Percentiles rank a stretch among this genome's conserved stretches.
phyloP scores from a whole-genome alignment of 1,140 invertebrate genomes.

The Drosophila littoralis region DNA sequence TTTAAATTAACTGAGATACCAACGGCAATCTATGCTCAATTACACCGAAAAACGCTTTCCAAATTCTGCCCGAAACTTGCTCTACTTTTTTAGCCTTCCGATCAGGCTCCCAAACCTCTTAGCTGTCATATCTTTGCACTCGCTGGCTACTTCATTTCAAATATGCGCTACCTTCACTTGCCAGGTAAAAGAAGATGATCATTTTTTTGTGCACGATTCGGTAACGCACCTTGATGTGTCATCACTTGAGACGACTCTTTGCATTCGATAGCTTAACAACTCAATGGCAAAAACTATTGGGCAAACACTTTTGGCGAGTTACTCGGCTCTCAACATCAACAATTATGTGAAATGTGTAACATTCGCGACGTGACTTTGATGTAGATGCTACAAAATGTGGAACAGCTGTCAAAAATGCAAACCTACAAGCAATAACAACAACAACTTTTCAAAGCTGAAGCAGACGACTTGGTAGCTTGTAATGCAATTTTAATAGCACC shows the following conservation, averaged over 20 bases:
- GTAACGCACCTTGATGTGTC: conserved; percentile 66
- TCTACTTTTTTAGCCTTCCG: background rate
- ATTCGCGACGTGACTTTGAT: conserved; percentile 61
- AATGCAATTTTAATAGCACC: conserved; percentile 55
- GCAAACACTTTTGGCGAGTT: conserved; percentile 45
- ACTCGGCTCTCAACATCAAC: conserved; percentile 13
- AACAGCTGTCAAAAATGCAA: conserved; percentile 59
- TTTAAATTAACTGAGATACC: background rate
- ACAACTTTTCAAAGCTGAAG: conserved; percentile 3
- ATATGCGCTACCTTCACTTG: conserved; percentile 1
- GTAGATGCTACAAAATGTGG: conserved; percentile 62
- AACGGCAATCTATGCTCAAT: background rate
- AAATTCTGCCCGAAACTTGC: background rate
- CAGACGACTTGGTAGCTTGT: conserved; percentile 33
- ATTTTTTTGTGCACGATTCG: background rate
- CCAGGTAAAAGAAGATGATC: conserved; percentile 11
- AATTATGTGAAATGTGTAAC: conserved; percentile 63
- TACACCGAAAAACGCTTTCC: background rate
- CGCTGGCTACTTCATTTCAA: background rate
- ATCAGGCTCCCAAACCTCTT: conserved; percentile 4
- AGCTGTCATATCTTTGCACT: background rate
- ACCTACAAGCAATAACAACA: background rate
- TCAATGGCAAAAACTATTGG: conserved; percentile 47
- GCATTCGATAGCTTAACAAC: conserved; percentile 48
- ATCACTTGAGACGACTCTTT: conserved; percentile 50